Conservation (phyloP, 2,888 invertebrate genomes). For the Yponomeuta malinellus region DNA sequence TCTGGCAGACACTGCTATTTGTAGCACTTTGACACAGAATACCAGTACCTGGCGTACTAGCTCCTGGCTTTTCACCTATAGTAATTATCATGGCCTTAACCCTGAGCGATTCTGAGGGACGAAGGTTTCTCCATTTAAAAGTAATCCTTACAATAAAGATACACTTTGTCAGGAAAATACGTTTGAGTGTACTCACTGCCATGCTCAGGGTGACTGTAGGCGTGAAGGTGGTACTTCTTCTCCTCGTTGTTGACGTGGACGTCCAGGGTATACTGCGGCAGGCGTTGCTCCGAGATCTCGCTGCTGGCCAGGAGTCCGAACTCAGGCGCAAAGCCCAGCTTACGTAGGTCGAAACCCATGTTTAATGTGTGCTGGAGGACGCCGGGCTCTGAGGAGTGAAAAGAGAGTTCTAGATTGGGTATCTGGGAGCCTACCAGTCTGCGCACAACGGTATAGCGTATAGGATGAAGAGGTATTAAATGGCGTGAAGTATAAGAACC, state of each 20-base stretch:
- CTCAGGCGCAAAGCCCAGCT: slow-evolving; percentile 83
- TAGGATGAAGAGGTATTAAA: too few species aligned
- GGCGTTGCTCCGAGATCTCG: slow-evolving; percentile 72
- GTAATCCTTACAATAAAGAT: too few species aligned
- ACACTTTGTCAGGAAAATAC: too few species aligned
- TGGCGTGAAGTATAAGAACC: background rate
- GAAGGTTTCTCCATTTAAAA: too few species aligned
- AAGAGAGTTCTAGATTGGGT: background rate
- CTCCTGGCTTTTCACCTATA: too few species aligned
- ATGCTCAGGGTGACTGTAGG: slow-evolving; percentile 78
- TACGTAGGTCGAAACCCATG: slow-evolving; percentile 82
- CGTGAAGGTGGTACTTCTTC: slow-evolving; percentile 81
- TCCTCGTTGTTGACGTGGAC: slow-evolving; percentile 83
- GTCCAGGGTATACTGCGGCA: slow-evolving; percentile 81
- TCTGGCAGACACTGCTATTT: too few species aligned
- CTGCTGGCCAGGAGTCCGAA: slow-evolving; percentile 82
- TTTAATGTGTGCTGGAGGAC: slow-evolving; percentile 78
- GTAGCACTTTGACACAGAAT: too few species aligned
- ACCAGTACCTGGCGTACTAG: too few species aligned
- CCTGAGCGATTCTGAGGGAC: too few species aligned
- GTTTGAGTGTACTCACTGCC: slow-evolving; percentile 64
- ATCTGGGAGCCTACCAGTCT: too few species aligned
- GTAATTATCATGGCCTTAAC: too few species aligned
- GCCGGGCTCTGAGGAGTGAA: slow-evolving; percentile 54
- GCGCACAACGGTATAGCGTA: too few species aligned